These are phyloP conservation scores for Chironomus tepperi DNA, from an alignment of 1,140 invertebrate species.

Conservation along the genomic window DNA sequence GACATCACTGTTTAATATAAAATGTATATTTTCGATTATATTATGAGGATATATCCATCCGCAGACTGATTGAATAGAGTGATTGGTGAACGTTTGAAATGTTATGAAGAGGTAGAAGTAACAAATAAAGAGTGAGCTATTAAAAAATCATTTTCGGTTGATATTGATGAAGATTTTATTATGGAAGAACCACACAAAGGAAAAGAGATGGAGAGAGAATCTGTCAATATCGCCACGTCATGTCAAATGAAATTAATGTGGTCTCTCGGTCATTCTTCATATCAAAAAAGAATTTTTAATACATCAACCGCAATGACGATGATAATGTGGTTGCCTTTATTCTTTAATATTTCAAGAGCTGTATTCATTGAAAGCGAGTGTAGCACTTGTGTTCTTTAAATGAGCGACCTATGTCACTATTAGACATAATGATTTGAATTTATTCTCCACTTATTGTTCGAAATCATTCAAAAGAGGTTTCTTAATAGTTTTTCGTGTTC, in stretches of 20 bases:
- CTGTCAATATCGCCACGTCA: neutral
- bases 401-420: slow-evolving; percentile 3
- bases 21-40: neutral
- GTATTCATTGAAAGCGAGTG: neutral
- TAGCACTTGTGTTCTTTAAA: neutral
- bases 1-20: neutral
- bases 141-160: slow-evolving; percentile 8
- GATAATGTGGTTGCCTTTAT: neutral
- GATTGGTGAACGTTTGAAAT: too few relatives aligned
- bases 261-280: neutral
- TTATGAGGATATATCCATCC: too few relatives aligned
- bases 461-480: neutral
- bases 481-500: neutral
- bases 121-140: too few relatives aligned
- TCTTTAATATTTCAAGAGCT: neutral
- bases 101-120: too few relatives aligned
- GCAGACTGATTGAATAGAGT: too few relatives aligned
- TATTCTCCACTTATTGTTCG: neutral
- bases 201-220: neutral
- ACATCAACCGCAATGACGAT: neutral
- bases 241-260: slow-evolving; percentile 3
- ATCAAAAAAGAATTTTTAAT: neutral
- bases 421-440: slow-evolving; percentile 14
- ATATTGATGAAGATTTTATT: neutral
- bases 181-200: neutral